Evolutionary conservation across 2,113 vertebrate genomes (phyloP).

Genomic region (Pygoscelis antarcticus): DNA sequence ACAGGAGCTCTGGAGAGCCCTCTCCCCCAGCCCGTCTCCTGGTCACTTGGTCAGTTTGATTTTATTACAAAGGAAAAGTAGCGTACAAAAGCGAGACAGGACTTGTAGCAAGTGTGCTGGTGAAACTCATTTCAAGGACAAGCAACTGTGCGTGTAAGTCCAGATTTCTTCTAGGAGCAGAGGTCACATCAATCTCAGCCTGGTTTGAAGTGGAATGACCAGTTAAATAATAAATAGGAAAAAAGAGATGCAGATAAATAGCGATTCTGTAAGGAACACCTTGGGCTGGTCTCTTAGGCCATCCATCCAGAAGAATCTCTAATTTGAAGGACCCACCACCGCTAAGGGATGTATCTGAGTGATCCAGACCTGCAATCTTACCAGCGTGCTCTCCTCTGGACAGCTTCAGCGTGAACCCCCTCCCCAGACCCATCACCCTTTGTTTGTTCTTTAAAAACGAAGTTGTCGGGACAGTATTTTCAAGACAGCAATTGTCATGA

Average conservation of each 20-base stretch:
- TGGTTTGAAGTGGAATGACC: slow-evolving; percentile 72
- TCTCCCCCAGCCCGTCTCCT: not conserved
- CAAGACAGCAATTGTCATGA: slow-evolving; percentile 61
- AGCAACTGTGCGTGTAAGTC: slow-evolving; percentile 69
- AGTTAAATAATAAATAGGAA: slow-evolving; percentile 79
- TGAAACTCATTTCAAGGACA: slow-evolving; percentile 73
- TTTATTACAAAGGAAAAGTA: slow-evolving; percentile 66
- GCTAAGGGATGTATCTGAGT: not conserved
- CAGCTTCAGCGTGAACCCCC: not conserved
- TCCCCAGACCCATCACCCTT: not conserved
- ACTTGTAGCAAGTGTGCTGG: slow-evolving; percentile 77
- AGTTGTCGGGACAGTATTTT: slow-evolving; percentile 52
- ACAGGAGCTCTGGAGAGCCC: slow-evolving; percentile 67
- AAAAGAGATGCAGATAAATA: slow-evolving; percentile 57
- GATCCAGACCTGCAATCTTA: not conserved
- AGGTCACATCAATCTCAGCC: slow-evolving; percentile 59
- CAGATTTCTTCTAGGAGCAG: slow-evolving; percentile 68
- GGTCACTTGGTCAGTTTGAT: slow-evolving; percentile 66
- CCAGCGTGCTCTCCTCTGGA: slow-evolving; percentile 10
- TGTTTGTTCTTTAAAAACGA: slow-evolving; percentile 54
- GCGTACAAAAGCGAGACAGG: slow-evolving; percentile 74
- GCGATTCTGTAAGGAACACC: slow-evolving; percentile 45
- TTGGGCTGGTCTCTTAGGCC: not conserved
- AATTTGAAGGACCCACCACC: not conserved
- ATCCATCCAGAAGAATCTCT: not conserved